Evolutionary conservation across 2,113 vertebrate genomes (phyloP), one percentile per base, ranked within the genome.

Genomic region (Hirundichthys speculiger): DNA sequence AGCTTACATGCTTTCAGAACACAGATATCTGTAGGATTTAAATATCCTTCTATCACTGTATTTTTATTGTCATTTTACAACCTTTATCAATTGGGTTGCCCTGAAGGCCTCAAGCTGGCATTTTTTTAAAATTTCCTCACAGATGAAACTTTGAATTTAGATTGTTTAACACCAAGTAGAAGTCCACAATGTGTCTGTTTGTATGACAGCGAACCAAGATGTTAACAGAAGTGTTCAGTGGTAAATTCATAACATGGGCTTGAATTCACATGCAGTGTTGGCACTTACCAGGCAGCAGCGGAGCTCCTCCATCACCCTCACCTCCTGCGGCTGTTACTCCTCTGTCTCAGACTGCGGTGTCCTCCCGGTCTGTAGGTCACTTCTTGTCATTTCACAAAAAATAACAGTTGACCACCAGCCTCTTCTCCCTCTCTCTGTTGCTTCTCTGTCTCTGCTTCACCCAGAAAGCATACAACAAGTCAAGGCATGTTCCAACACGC

Each of bases 401-500:
- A 64, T 64, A 62, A 56, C 61, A 69, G 77, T 68, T 84, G 81
- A 83, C 71, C 77, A 72, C 57, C 45, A 63, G 64, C 46, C 58
- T 64, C 73, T 64, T 55, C 49, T 34, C 20, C 30, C 25, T 61
- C 52, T 40, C 41, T 21, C 57, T 62, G 47, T 59, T 34, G 41
- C 41, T 64, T 53, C 46, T 43, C 25, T 57, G 20, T 64, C 20
- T 75, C 59, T 45, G 72, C 48, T 50, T 56, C 79, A 64, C 60
- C 59, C 70, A 84, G 83, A 73, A 84, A 51, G 80, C 66, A 34
- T 7, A 81, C 89, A 89, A 92, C 92, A 93, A 91, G 92, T 92
- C 89, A 90, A 93, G 92, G 82, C 92, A 93, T 92, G 92, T 93
- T 91, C 90, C 74, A 87, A 81, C 82, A 80, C 64, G 75, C 79